Percentiles rank a stretch among this genome's conserved stretches.
phyloP scores from a whole-genome alignment of 2,113 vertebrate species.

The Thunnus maccoyii region DNA sequence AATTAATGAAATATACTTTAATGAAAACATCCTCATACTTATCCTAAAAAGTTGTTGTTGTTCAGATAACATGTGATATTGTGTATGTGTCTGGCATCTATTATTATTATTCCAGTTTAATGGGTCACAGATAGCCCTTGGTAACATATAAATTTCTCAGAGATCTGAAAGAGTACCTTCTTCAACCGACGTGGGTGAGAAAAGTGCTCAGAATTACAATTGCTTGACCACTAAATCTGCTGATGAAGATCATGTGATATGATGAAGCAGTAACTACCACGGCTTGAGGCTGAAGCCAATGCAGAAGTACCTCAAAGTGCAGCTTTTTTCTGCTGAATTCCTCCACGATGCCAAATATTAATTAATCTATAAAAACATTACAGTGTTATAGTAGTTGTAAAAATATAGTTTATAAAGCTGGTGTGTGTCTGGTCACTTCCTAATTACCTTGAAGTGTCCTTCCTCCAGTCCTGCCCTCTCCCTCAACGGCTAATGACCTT shows the following conservation, averaged over 20 bases:
- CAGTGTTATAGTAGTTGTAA: background rate
- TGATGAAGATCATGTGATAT: background rate
- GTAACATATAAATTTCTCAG: background rate
- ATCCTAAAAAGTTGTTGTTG: background rate
- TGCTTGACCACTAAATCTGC: background rate
- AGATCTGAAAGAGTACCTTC: background rate
- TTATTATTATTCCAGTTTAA: background rate
- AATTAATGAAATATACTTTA: no score
- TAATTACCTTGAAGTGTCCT: constrained; percentile 55
- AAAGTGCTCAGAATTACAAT: background rate
- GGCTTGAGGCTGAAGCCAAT: no score
- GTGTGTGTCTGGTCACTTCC: background rate
- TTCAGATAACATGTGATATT: background rate
- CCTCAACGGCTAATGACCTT: constrained; percentile 80
- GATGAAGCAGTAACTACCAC: no score
- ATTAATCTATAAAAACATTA: background rate
- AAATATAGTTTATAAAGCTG: background rate
- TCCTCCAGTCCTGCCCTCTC: constrained; percentile 49
- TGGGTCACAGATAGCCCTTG: background rate
- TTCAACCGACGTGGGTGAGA: background rate
- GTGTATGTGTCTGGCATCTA: background rate
- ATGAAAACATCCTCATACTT: background rate
- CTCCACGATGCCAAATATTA: background rate
- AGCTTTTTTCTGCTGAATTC: background rate
- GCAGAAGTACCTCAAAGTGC: no score